Evolutionary conservation across 92 coral and sea anemone genomes (phyloP).

Genomic region (Heteractis magnifica): DNA sequence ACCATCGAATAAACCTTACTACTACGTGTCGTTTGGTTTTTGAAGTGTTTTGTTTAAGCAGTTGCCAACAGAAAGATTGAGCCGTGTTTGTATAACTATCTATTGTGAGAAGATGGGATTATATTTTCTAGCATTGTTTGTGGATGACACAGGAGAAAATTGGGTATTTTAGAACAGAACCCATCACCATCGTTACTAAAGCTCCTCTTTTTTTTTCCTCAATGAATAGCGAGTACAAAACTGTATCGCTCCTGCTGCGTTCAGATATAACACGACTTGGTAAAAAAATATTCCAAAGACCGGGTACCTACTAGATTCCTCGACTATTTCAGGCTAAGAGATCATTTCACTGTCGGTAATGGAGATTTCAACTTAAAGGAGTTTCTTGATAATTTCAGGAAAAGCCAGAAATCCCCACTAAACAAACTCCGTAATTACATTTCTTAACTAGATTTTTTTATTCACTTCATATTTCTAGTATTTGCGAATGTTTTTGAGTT

Average conservation of each 20-base stretch:
- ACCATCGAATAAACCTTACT: neutral
- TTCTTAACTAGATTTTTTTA: neutral
- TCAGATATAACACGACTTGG: too few relatives aligned
- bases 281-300: neutral
- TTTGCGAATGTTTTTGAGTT: neutral
- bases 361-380: neutral
- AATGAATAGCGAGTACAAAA: neutral
- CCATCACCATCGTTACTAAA: neutral
- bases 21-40: neutral
- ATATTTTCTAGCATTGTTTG: neutral
- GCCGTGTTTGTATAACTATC: neutral
- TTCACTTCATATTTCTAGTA: too few relatives aligned
- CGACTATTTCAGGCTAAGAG: too few relatives aligned
- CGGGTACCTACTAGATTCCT: neutral
- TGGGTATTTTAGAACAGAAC: neutral
- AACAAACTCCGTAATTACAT: neutral
- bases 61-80: neutral
- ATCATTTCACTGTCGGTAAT: neutral
- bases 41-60: constrained; percentile 1
- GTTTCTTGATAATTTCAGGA: neutral
- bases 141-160: neutral
- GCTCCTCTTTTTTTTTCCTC: neutral
- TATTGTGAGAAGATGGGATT: neutral
- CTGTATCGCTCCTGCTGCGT: neutral
- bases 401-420: neutral